Evolutionary conservation across 2,113 vertebrate genomes (phyloP), one percentile per base, ranked within the genome.

Genomic region (Proterorhinus semilunaris): DNA sequence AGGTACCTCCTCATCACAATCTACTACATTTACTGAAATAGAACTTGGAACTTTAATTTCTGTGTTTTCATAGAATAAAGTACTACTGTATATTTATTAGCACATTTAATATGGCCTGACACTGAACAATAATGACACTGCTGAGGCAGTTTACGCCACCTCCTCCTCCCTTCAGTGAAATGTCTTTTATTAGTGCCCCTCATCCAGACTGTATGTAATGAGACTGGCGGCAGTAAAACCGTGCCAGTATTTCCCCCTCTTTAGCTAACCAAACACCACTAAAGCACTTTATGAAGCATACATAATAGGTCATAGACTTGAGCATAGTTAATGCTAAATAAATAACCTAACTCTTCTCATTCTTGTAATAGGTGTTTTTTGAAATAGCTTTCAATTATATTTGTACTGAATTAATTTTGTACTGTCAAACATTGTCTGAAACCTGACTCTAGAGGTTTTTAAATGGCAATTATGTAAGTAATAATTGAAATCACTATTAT

Each of bases 1-100:
- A 95, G 96, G 95, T 98, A 92, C 15, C 27, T 36, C 27, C 27
- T 36, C 27, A 36, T 36, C 71, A 12, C 45, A 11, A 8, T n/a
- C 6, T 44, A 16, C 21, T 65, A 47, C 21, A 21, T 21, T 21
- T 47, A 47, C 46, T 47, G 27, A 1, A 12, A 12, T 12, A 50
- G 49, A 50, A 13, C 49, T 13, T 10, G 12, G 12, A 50, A 50
- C 11, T 50, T 11, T 50, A 6, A 15, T 50, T 11, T 50, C 49
- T 5, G 49, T 50, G 12, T 50, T 11, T 50, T 5, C 11, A 13
- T 50, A 13, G 5, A 50, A 50, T 50, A 50, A 50, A 12, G 49
- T 50, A 5, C 10, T 13, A 21, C 21, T 21, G 21, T 21, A 36
- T 36, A 36, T 36, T 36, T 36, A 3, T 36, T 36, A 55, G 16